Evolutionary conservation across 2,113 vertebrate species (phyloP), one percentile per base, ranked within the genome.

Genomic region (Cryptotis parvus): DNA sequence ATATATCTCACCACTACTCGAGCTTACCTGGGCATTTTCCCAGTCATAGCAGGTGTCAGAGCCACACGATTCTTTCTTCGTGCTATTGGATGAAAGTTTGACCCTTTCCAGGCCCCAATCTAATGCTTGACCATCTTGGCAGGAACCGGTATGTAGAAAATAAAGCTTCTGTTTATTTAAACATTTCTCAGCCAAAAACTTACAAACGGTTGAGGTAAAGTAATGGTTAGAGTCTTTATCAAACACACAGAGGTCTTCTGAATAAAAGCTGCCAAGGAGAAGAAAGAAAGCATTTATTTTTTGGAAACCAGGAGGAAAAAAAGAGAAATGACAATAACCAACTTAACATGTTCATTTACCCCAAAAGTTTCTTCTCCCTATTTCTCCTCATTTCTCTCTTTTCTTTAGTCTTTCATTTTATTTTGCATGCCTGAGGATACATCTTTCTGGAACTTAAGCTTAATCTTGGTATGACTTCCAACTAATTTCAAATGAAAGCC

Each of bases 31-130:
- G 95, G 94, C 99, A 99, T 22, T 95, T 89, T 99, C 99, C 99
- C 99, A 99, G 45, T 99, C 98, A 1, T 99, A 99, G 92, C 99
- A 99, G 33, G 96, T 98, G 95, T 99, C 98, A 12, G 98, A 98
- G 39, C 96, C 98, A 35, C 99, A 99, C 15, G 98, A 70, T 76
- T 97, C 95, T 91, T 96, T 98, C 70, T 97, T 98, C 2, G 97
- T 96, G 96, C 99, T 99, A 16, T 94, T 95, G 3, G 84, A n/a
- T 37, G 98, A 97, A 74, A 99, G 96, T 29, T 94, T 89, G 90
- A 94, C 96, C 82, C 99, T 98, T 96, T 99, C 98, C 81, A 96
- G 97, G 84, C 97, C 97, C 99, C 99, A 99, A 33, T 97, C 95
- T 93, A 98, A 37, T 75, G 92, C 97, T 63, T 33, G 82, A 11